Evolutionary conservation across 2,888 invertebrate genomes (phyloP).

Genomic region (Tenthredo livida): DNA sequence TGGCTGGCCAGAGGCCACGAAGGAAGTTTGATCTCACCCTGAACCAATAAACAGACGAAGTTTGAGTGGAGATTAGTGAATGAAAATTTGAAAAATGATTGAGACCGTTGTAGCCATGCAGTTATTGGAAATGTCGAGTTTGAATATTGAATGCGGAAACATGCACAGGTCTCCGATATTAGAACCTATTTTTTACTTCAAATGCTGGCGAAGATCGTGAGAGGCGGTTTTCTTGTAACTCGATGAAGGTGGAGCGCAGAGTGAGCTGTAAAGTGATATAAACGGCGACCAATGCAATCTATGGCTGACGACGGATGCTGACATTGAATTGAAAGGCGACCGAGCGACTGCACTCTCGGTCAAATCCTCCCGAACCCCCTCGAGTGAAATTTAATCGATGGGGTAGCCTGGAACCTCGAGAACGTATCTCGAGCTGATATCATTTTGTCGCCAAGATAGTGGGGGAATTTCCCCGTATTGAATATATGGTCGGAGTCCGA

Average conservation of each 20-base stretch:
- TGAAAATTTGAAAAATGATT: background rate
- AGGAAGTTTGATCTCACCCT: background rate
- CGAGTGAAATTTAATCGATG: background rate
- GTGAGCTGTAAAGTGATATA: constrained; percentile 39
- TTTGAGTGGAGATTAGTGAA: background rate
- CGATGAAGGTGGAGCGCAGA: constrained; percentile 29
- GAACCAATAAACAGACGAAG: constrained; percentile 1
- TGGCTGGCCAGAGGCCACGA: constrained; percentile 5
- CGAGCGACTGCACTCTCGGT: background rate
- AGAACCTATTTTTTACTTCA: background rate
- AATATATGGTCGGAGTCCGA: background rate
- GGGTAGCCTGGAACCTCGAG: background rate
- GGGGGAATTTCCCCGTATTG: background rate
- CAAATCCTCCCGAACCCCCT: background rate
- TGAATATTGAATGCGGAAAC: background rate
- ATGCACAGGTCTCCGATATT: background rate
- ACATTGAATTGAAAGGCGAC: constrained; percentile 26
- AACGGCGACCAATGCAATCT: constrained; percentile 20
- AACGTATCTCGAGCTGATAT: background rate
- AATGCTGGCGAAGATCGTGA: background rate
- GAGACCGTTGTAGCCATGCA: background rate
- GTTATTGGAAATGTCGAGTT: background rate
- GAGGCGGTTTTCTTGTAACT: constrained; percentile 13
- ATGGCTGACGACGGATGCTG: constrained; percentile 17
- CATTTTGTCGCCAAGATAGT: too few species aligned